phyloP scores from a whole-genome alignment of 2,888 invertebrate genomes.

The Eupithecia vulgata region DNA sequence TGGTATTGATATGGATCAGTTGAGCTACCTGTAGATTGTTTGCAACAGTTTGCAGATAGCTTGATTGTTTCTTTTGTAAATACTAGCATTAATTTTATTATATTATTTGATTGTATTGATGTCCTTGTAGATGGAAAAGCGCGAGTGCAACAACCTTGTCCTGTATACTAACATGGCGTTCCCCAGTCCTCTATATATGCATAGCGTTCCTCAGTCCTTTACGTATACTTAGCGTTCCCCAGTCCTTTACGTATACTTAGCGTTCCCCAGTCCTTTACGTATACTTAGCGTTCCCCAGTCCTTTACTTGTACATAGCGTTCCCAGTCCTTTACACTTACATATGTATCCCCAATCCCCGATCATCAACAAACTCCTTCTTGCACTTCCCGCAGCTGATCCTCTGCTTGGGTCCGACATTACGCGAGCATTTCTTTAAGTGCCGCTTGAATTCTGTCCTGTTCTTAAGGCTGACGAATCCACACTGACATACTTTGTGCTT shows the following conservation, averaged over 20 bases:
- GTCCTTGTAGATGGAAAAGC: too few relatives aligned
- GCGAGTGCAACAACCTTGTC: too few relatives aligned
- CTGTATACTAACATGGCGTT: too few relatives aligned
- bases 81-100: too few relatives aligned
- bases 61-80: too few relatives aligned
- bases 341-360: constrained; percentile 16
- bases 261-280: neutral
- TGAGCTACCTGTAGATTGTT: too few relatives aligned
- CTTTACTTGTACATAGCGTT: neutral
- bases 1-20: too few relatives aligned
- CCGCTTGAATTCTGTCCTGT: constrained; percentile 49
- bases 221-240: too few relatives aligned
- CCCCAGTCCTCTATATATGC: too few relatives aligned
- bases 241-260: neutral
- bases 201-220: too few relatives aligned
- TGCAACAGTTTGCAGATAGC: too few relatives aligned
- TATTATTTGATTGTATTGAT: too few relatives aligned
- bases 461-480: constrained; percentile 57
- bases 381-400: constrained; percentile 3
- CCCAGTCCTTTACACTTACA: constrained; percentile 10
- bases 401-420: neutral
- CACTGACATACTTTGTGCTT: constrained; percentile 65
- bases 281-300: neutral
- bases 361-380: constrained; percentile 20
- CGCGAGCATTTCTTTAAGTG: constrained; percentile 46